phyloP scores from a whole-genome alignment of 2,113 vertebrate genomes.

The Peromyscus californicus region DNA sequence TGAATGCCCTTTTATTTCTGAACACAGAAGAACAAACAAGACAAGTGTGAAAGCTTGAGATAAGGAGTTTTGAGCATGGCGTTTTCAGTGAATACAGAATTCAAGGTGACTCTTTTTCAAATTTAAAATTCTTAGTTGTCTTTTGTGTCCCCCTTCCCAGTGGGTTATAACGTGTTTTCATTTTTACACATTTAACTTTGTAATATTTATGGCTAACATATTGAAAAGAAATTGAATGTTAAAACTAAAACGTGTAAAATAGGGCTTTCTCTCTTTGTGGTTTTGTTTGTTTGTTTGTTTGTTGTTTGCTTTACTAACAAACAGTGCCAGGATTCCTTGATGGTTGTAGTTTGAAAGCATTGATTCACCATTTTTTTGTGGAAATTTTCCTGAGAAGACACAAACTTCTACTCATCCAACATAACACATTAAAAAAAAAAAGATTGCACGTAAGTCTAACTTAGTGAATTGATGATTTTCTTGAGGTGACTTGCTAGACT shows the following conservation, averaged over 20 bases:
- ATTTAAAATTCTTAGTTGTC: conserved; percentile 41
- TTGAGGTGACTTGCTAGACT: neutral
- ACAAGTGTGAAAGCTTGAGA: neutral
- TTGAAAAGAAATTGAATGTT: conserved; percentile 9
- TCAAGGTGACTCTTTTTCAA: conserved; percentile 38
- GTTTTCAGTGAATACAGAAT: conserved; percentile 53
- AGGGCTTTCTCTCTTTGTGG: neutral
- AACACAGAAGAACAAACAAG: conserved; percentile 49
- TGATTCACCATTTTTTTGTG: neutral
- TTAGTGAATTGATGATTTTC: neutral
- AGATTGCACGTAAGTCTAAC: neutral
- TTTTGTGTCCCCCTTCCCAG: neutral
- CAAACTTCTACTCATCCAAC: neutral
- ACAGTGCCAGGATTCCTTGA: neutral
- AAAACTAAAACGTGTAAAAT: neutral
- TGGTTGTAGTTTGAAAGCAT: neutral
- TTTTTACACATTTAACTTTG: neutral
- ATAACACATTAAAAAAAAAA: neutral
- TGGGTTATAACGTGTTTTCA: neutral
- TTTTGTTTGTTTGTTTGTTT: neutral
- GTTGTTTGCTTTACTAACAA: too few species aligned
- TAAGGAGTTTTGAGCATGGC: neutral
- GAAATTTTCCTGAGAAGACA: neutral
- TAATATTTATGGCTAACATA: neutral
- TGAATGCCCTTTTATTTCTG: conserved; percentile 22